Percentiles rank a stretch among this genome's conserved stretches.
Conservation (phyloP, 2,113 vertebrate genomes). For the Patagioenas fasciata region DNA sequence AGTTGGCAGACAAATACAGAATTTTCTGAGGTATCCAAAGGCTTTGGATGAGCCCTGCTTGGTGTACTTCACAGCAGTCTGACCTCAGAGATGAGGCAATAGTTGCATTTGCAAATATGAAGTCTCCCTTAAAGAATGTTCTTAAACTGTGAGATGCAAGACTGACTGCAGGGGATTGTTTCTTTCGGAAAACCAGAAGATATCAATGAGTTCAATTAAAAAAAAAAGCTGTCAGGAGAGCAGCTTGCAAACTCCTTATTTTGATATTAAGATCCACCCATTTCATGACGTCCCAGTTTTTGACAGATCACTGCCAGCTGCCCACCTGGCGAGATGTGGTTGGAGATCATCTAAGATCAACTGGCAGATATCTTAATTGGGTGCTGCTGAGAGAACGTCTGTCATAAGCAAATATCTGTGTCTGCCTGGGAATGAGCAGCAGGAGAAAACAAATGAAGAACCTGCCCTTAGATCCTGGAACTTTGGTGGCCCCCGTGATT, state of each 20-base stretch:
- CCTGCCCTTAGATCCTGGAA: not conserved
- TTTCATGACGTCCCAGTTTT: not conserved
- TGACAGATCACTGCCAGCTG: slow-evolving; percentile 37
- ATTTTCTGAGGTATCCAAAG: not conserved
- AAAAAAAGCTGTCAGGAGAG: not conserved
- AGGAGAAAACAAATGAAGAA: slow-evolving; percentile 29
- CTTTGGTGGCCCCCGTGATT: not conserved
- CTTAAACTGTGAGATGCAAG: not conserved
- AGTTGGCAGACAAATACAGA: not conserved
- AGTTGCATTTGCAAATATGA: not conserved
- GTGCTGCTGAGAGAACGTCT: not conserved
- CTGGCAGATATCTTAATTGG: not conserved
- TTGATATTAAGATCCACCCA: slow-evolving; percentile 1
- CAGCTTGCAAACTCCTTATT: slow-evolving; percentile 24
- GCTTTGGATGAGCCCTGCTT: not conserved
- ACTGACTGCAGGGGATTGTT: not conserved
- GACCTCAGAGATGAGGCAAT: not conserved
- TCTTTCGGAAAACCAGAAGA: not conserved
- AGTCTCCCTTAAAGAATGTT: not conserved
- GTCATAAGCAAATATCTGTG: not conserved
- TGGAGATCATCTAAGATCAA: slow-evolving; percentile 15
- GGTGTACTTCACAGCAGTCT: not conserved
- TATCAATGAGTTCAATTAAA: not conserved
- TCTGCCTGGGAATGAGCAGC: not conserved
- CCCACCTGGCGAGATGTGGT: not conserved